Percentiles rank a stretch among this genome's conserved stretches.
Evolutionary conservation across 2,113 vertebrate genomes (phyloP).

Genomic region (Ammodramus savannarum): DNA sequence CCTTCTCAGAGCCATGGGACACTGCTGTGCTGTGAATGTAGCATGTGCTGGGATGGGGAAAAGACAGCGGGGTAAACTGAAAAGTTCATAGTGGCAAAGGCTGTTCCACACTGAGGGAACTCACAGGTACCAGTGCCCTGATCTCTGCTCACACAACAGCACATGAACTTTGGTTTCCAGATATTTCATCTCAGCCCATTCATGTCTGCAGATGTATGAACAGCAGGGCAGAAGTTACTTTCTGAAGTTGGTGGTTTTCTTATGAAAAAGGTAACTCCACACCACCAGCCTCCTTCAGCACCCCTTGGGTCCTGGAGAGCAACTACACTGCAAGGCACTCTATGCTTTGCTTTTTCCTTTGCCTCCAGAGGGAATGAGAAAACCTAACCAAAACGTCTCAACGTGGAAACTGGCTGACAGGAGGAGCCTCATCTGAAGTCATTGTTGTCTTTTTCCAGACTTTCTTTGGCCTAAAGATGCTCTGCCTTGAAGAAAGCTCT

Average conservation of each 20-base stretch:
- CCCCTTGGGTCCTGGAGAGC: neutral
- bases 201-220: neutral
- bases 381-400: neutral
- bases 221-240: neutral
- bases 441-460: neutral
- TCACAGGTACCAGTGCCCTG: neutral
- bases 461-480: neutral
- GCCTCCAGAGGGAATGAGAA: neutral
- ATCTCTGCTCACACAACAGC: neutral
- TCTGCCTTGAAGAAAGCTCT: slow-evolving; percentile 46
- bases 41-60: neutral
- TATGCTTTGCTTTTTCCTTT: neutral
- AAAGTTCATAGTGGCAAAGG: neutral
- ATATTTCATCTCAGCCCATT: neutral
- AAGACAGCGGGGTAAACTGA: neutral
- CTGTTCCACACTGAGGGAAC: neutral
- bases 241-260: neutral
- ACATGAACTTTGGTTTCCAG: neutral
- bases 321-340: neutral
- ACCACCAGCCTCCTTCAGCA: neutral
- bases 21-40: rapidly evolving
- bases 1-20: neutral
- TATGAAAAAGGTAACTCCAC: neutral
- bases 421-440: neutral
- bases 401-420: neutral